Base-by-base conservation (phyloP, 2,888 invertebrate genomes). In the Mantis religiosa region DNA sequence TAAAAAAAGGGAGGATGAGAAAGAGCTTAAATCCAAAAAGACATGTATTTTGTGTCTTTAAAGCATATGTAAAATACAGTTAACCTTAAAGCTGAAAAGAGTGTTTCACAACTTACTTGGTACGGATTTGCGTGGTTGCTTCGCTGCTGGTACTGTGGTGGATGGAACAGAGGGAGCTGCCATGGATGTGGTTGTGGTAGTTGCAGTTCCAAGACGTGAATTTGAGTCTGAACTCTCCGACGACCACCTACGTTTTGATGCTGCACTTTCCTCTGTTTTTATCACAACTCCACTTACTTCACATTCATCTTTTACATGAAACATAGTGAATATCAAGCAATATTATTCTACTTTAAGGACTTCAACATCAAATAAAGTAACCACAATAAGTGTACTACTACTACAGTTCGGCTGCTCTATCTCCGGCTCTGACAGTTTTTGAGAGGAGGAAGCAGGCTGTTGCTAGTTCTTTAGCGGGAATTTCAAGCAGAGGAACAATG, bases 101-200 rank as follows among this genome's bases (percentile, higher is more conserved):
- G 28, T 28, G 14, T 41, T 83, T 6, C 82, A 88, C 30, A 71
- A 89, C 88, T 90, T 91, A 93, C 93, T 93, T 90, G 93, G 93
- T 89, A 93, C 92, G 47, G 93, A 92, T 91, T 93, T 94, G 88
- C 93, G 92, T 28, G 92, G 92, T 90, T 93, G 93, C 90, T 94
- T 93, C 3, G 92, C 91, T 28, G 92, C 91, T 20, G 92, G 91
- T 3, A 93, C 92, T 28, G 91, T 91, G 2, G 91, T 88, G 30
- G 89, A 88, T 41, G 87, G 27, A 9, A 84, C 27, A 82, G 89
- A 34, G n/a, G 88, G 83, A 84, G 82, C 81, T 25, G 88, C 83
- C 30, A 85, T 84, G 25, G 88, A 27, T 84, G 90, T 83, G 28
- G 90, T 85, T 25, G 88, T 89, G 4, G 89, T 89, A 15, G 90